Percentiles rank a stretch among this genome's conserved stretches.
These are phyloP conservation scores for Hyaena hyaena DNA, from an alignment of 2,113 vertebrate genomes.

Conservation along the genomic window DNA sequence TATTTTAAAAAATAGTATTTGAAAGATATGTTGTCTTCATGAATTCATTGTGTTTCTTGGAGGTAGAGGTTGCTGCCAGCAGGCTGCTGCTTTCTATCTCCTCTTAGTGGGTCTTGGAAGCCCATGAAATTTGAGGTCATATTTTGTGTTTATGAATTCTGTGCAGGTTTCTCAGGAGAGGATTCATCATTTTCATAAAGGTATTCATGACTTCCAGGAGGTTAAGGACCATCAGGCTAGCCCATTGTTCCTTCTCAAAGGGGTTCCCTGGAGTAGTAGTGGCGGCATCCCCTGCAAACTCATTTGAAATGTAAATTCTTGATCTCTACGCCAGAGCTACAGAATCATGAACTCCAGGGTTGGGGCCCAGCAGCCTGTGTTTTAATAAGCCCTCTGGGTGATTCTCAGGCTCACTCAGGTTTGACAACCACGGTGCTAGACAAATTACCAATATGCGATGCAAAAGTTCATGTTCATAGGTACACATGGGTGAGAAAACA, in stretches of 20 bases:
- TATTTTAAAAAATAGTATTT: background rate
- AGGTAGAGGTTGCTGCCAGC: background rate
- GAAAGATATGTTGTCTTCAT: background rate
- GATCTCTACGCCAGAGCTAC: background rate
- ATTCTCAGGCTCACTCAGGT: background rate
- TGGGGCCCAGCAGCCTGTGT: background rate
- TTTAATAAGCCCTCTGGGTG: background rate
- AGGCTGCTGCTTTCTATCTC: background rate
- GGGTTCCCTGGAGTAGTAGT: background rate
- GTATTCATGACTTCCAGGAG: background rate
- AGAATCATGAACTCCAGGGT: background rate
- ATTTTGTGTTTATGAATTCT: conserved; percentile 7
- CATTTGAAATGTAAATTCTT: conserved; percentile 2
- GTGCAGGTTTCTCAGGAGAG: background rate
- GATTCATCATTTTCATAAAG: background rate
- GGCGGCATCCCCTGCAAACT: background rate
- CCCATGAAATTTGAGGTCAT: background rate
- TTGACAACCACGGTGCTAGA: background rate
- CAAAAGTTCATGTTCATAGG: background rate
- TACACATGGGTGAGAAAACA: background rate
- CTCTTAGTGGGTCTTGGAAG: background rate
- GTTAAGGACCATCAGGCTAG: background rate
- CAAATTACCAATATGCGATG: background rate
- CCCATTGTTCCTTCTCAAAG: background rate
- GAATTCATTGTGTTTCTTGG: background rate